Base-by-base conservation (phyloP, 2,888 invertebrate species). In the Plemyria rubiginata region DNA sequence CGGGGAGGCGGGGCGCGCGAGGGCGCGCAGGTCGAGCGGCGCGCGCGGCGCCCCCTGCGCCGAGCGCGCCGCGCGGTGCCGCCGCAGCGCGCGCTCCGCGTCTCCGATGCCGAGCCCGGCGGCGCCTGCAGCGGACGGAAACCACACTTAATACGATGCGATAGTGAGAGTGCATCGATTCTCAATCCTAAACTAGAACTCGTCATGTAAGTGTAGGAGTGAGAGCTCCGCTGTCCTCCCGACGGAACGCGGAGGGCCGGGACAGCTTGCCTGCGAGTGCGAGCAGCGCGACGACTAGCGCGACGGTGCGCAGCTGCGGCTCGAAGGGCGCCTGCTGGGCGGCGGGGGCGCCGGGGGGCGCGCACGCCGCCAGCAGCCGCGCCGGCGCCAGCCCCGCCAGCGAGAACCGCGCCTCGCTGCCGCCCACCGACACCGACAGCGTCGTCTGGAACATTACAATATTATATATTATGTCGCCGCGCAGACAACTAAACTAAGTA, bases 261-360 rank as follows among this genome's bases (percentile, higher is more conserved):
- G n/a, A n/a, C n/a, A n/a, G n/a, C n/a, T 15, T 32, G 46, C 54
- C 56, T 5, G 50, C 29, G 60, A 84, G 81, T 70, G 67, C 94
- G 93, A 55, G 51, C 94, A 90, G 40, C 77, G 68, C 82, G 16
- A 87, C 79, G 70, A 79, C 80, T 22, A 58, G 74, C 63, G 92
- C 88, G 94, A 95, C 63, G 95, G 88, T 64, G 56, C 52, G 81
- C 71, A 84, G 67, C 94, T 93, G 54, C 90, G 85, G 78, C 95
- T 94, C 71, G 95, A 87, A 71, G 87, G 90, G 60, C 94, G 91
- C 49, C 94, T 94, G 59, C 91, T 87, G 60, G 92, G 86, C 71
- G 59, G 62, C 59, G 15, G 76, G 60, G 92, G 86, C 72, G 22
- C 22, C 22, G 61, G 63, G 61, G 22, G 76, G 40, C 69, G 75